Evolutionary conservation across 1,140 invertebrate genomes (phyloP).

Genomic region (Bombus affinis): DNA sequence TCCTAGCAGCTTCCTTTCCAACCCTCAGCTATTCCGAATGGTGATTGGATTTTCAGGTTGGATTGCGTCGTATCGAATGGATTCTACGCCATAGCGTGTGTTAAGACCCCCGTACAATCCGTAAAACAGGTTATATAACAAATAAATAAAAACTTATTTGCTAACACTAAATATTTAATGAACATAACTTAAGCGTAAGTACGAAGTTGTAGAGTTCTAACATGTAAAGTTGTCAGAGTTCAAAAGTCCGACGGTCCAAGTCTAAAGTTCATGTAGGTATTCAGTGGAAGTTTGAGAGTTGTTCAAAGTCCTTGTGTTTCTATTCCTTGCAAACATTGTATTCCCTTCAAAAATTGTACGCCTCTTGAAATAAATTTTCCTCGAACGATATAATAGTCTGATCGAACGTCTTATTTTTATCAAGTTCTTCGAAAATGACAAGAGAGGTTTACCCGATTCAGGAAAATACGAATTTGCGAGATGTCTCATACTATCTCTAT

Average conservation of each 20-base stretch:
- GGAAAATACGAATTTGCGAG: no score
- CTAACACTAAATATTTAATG: neutral
- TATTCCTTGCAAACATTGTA: no score
- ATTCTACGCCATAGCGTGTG: neutral
- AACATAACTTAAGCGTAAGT: neutral
- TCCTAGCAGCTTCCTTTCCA: neutral
- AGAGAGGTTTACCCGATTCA: no score
- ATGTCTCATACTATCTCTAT: no score
- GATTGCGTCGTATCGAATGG: neutral
- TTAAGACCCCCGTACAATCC: neutral
- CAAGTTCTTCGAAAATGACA: no score
- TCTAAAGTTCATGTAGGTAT: neutral
- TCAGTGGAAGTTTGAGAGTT: no score
- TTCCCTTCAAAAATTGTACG: no score
- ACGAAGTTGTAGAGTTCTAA: neutral
- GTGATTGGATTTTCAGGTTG: constrained; percentile 27
- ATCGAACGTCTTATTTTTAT: no score
- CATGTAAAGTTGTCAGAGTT: neutral
- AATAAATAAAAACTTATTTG: neutral
- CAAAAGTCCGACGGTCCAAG: neutral
- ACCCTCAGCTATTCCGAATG: neutral
- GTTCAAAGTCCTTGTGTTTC: no score
- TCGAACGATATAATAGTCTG: no score
- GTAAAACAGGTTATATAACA: neutral
- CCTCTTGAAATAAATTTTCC: no score